Evolutionary conservation across 2,113 vertebrate genomes (phyloP).

Genomic region (Tonatia bakeri): DNA sequence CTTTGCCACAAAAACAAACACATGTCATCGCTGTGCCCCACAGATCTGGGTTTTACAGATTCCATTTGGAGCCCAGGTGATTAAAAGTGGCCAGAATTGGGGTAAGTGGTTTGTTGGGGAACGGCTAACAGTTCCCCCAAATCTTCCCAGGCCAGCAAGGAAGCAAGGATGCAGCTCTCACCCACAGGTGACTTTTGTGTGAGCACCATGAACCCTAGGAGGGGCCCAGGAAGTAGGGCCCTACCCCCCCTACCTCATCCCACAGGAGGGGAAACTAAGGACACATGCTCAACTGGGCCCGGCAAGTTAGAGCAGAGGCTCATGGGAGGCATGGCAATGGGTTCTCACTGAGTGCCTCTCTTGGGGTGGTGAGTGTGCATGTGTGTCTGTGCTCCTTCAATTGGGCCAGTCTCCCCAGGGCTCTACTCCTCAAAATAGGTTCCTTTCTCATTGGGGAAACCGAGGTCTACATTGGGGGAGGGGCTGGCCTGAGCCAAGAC

Average conservation of each 20-base stretch:
- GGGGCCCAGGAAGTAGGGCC: too few species aligned
- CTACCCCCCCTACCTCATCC: not conserved
- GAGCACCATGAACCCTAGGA: too few species aligned
- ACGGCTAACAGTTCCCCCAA: rapidly evolving
- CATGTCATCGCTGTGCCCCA: not conserved
- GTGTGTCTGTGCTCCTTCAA: rapidly evolving
- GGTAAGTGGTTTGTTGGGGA: not conserved
- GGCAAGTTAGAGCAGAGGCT: not conserved
- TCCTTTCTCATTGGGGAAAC: not conserved
- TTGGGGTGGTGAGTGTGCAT: too few species aligned
- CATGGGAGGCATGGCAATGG: rapidly evolving
- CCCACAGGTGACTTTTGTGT: rapidly evolving
- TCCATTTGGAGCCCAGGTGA: rapidly evolving
- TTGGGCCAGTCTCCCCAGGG: not conserved
- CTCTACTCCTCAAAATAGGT: not conserved
- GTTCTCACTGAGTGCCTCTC: not conserved
- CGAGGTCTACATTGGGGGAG: not conserved
- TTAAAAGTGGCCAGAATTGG: rapidly evolving
- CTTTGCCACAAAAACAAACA: not conserved
- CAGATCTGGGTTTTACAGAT: not conserved
- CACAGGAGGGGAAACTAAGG: not conserved
- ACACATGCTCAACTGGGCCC: rapidly evolving
- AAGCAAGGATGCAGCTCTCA: rapidly evolving
- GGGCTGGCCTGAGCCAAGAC: not conserved
- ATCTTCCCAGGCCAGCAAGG: not conserved